Percentiles rank a stretch among this genome's conserved stretches.
Evolutionary conservation across 1,140 invertebrate species (phyloP).

Genomic region (Megalopta genalis): DNA sequence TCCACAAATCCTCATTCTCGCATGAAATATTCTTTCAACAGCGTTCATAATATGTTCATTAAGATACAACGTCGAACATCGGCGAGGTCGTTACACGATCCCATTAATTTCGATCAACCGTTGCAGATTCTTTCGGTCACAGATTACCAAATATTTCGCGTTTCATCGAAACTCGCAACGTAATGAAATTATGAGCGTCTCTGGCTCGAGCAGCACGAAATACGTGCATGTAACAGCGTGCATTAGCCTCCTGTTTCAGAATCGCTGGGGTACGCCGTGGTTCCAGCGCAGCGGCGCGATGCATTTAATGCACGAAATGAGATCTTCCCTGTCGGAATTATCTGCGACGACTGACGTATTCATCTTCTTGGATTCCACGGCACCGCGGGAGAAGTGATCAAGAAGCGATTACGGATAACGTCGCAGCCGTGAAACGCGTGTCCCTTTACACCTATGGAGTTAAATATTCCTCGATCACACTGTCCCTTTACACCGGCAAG

Average conservation of each 20-base stretch:
- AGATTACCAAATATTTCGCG: no score
- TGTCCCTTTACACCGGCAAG: no score
- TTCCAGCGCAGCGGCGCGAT: neutral
- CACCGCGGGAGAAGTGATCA: neutral
- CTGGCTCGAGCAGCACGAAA: neutral
- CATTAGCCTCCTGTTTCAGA: slow-evolving; percentile 16
- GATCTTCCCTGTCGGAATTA: slow-evolving; percentile 23
- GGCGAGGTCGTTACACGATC: no score
- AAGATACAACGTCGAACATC: no score
- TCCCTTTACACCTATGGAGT: neutral
- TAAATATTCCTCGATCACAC: no score
- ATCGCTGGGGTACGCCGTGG: slow-evolving; percentile 5
- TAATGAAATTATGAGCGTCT: neutral
- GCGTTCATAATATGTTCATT: no score
- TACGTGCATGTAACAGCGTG: neutral
- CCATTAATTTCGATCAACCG: no score
- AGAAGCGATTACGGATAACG: slow-evolving; percentile 2
- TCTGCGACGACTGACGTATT: slow-evolving; percentile 2
- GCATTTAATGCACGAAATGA: slow-evolving; percentile 30
- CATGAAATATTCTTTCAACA: no score
- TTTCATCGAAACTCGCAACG: neutral
- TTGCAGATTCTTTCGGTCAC: no score
- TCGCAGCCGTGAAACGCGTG: neutral
- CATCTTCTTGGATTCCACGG: slow-evolving; percentile 1
- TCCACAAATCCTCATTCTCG: no score